Evolutionary conservation across 2,113 vertebrate species (phyloP).

Genomic region (Pristiophorus japonicus): DNA sequence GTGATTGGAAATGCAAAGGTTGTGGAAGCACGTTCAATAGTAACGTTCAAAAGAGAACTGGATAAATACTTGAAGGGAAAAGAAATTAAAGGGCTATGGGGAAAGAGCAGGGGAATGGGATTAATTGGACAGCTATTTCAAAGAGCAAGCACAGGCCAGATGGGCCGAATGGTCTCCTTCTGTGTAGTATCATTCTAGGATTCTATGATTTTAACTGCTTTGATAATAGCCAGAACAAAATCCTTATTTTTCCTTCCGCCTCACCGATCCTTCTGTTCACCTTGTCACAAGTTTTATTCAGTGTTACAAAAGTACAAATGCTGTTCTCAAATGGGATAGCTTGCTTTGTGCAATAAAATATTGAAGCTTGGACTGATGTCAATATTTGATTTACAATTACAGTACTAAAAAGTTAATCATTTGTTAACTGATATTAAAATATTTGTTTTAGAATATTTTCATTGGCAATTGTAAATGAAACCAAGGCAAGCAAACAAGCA

Average conservation of each 20-base stretch:
- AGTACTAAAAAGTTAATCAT: background rate
- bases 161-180: too few species aligned
- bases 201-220: background rate
- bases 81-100: background rate
- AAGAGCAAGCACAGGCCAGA: too few species aligned
- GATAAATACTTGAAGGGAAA: background rate
- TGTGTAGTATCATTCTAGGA: too few species aligned
- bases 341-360: background rate
- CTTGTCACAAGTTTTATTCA: background rate
- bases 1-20: background rate
- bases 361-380: background rate
- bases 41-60: background rate
- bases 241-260: background rate
- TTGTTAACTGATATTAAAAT: background rate
- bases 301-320: background rate
- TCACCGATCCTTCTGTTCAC: background rate
- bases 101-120: background rate
- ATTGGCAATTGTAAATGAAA: background rate
- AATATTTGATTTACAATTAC: background rate
- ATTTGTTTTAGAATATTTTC: background rate
- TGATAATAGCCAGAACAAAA: background rate
- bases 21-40: background rate
- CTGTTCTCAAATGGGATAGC: background rate
- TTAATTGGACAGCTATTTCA: background rate
- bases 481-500: background rate